phyloP scores from a whole-genome alignment of 2,888 invertebrate genomes.

The Catocala sponsa region DNA sequence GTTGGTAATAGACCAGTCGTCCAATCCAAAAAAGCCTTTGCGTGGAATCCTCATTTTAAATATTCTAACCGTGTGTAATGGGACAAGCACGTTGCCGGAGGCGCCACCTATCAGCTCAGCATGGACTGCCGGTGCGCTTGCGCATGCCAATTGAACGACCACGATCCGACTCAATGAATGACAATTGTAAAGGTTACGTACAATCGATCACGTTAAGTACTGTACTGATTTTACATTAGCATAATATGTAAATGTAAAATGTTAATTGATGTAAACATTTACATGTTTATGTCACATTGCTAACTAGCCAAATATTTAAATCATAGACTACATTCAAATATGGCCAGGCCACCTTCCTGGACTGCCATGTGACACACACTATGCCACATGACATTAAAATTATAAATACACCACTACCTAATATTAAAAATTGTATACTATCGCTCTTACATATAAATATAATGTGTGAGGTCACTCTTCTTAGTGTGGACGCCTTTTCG shows the following conservation, averaged over 20 bases:
- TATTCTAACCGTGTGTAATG: slow-evolving; percentile 40
- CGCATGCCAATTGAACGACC: slow-evolving; percentile 30
- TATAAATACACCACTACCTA: too few species aligned
- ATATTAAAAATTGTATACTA: too few species aligned
- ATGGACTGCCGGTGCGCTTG: slow-evolving; percentile 12
- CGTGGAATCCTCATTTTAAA: slow-evolving; percentile 11
- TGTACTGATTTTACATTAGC: neutral
- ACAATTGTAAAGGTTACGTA: neutral
- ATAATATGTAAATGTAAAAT: neutral
- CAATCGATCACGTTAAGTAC: neutral
- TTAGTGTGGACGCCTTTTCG: too few species aligned
- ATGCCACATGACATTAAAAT: too few species aligned
- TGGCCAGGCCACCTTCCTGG: too few species aligned
- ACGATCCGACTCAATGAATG: slow-evolving; percentile 6
- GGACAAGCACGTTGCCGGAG: slow-evolving; percentile 34
- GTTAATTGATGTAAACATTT: too few species aligned
- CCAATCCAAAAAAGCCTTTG: neutral
- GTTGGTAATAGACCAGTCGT: neutral
- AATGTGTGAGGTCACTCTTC: too few species aligned
- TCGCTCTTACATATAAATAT: too few species aligned
- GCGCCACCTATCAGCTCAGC: slow-evolving; percentile 42
- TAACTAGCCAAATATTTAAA: too few species aligned
- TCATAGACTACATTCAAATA: too few species aligned
- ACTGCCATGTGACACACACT: too few species aligned
- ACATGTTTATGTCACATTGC: too few species aligned